phyloP scores from a whole-genome alignment of 2,888 invertebrate genomes.

The Tenthredo scrophulariae region DNA sequence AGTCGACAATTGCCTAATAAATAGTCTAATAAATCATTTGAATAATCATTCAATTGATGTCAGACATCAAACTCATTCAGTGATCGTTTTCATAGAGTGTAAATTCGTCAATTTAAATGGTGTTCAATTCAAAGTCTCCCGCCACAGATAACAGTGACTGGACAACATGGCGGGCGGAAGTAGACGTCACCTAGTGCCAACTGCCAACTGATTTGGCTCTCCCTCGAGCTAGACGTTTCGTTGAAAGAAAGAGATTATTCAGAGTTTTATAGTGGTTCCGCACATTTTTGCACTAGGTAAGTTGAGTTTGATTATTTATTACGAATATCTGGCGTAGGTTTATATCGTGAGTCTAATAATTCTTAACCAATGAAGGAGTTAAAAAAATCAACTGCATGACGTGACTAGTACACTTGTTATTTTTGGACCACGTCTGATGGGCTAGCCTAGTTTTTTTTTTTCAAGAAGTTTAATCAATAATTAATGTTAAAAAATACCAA shows the following conservation, averaged over 20 bases:
- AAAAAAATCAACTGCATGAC: conserved; percentile 57
- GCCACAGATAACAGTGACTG: conserved; percentile 60
- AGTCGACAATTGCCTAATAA: background rate
- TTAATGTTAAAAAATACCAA: background rate
- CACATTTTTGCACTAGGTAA: conserved; percentile 67
- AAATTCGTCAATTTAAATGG: background rate
- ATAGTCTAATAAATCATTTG: background rate
- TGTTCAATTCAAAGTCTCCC: conserved; percentile 29
- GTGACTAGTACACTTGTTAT: conserved; percentile 58
- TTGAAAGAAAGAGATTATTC: conserved; percentile 68
- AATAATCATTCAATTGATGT: background rate
- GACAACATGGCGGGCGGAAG: conserved; percentile 73
- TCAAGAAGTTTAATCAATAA: conserved; percentile 30
- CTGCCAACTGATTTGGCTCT: conserved; percentile 72
- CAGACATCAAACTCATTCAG: background rate
- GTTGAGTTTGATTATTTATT: conserved; percentile 59
- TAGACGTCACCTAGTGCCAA: conserved; percentile 77
- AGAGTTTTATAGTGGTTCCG: conserved; percentile 63
- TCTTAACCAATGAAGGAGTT: conserved; percentile 44
- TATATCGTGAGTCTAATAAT: conserved; percentile 57
- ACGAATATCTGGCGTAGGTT: background rate
- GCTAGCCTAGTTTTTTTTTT: conserved; percentile 37
- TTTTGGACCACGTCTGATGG: conserved; percentile 57
- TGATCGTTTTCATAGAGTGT: background rate
- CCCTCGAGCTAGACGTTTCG: conserved; percentile 68